Evolutionary conservation across 2,888 invertebrate species (phyloP), one percentile per base, ranked within the genome.

Genomic region (Alloplasta piceator): DNA sequence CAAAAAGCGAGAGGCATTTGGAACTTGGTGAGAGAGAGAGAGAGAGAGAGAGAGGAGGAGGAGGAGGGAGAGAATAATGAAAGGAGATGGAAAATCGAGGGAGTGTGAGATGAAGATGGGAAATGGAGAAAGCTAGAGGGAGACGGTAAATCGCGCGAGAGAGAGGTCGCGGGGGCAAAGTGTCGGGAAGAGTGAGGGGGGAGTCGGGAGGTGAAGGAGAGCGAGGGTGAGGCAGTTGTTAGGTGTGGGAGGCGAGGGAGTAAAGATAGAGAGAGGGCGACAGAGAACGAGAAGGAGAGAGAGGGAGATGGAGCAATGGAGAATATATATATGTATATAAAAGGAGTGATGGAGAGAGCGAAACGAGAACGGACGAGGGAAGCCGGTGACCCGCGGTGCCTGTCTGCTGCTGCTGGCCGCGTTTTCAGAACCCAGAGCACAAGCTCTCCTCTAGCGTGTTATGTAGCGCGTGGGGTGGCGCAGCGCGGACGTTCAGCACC

Each of bases 361-460:
- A 75, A 67, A 68, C 55, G 26, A 72, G 80, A 26, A 79, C 82
- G 85, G 83, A 82, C 86, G 87, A 87, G 86, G 87, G 86, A 89
- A 89, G 89, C 89, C 89, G 89, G 91, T 90, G 91, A 91, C 91
- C 91, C 90, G 91, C 91, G 91, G 90, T 90, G 91, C 91, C 91
- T 90, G 91, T 90, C 90, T 90, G 89, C 90, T 87, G 84, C 82
- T 78, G 79, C 90, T 89, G 90, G 90, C 90, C 91, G 91, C 90
- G 89, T 91, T 91, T 90, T 87, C 83, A 84, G 84, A 84, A 80
- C 83, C 85, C 85, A 48, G 10, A 48, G 48, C 10, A 12, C 10
- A 12, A 9, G 48, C 64, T 74, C 63, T 63, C 66, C 83, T 84
- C 82, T 82, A 83, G 81, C 83, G 83, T 82, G 80, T 80, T 73